phyloP scores from a whole-genome alignment of 92 coral and sea anemone species.

The Porites evermanni region DNA sequence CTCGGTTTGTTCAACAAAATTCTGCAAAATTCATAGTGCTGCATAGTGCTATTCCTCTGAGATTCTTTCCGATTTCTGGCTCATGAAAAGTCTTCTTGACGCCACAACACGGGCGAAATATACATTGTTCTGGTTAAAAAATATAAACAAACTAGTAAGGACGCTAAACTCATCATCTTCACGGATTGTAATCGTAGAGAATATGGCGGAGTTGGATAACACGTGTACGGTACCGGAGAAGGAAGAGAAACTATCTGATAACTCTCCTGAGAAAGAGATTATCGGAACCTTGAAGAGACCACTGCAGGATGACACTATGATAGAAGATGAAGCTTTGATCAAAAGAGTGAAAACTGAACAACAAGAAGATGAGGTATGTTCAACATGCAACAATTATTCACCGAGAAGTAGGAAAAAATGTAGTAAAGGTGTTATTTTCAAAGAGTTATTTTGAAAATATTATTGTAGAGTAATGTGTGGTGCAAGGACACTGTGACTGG shows the following conservation, averaged over 20 bases:
- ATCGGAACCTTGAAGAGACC: slow-evolving; percentile 21
- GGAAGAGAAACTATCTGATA: not conserved
- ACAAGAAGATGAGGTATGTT: slow-evolving; percentile 17
- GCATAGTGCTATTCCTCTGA: not conserved
- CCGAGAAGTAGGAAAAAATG: too few species aligned
- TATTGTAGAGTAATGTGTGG: too few species aligned
- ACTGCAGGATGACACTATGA: slow-evolving; percentile 14
- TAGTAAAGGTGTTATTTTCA: too few species aligned
- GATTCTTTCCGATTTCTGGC: not conserved
- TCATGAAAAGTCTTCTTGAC: not conserved
- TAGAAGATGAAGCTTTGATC: slow-evolving; percentile 8
- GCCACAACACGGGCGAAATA: not conserved
- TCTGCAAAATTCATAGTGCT: not conserved
- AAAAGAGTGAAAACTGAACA: slow-evolving; percentile 23
- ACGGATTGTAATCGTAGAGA: not conserved
- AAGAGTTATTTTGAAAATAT: too few species aligned
- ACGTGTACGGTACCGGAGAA: slow-evolving; percentile 3
- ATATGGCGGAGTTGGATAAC: slow-evolving; percentile 19
- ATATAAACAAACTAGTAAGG: not conserved
- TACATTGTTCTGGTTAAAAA: not conserved
- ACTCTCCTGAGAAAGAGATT: not conserved
- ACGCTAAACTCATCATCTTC: not conserved
- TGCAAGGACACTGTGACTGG: too few species aligned
- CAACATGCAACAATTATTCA: too few species aligned
- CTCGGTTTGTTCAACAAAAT: not conserved